phyloP scores from a whole-genome alignment of 2,113 vertebrate genomes.

The Garra rufa region DNA sequence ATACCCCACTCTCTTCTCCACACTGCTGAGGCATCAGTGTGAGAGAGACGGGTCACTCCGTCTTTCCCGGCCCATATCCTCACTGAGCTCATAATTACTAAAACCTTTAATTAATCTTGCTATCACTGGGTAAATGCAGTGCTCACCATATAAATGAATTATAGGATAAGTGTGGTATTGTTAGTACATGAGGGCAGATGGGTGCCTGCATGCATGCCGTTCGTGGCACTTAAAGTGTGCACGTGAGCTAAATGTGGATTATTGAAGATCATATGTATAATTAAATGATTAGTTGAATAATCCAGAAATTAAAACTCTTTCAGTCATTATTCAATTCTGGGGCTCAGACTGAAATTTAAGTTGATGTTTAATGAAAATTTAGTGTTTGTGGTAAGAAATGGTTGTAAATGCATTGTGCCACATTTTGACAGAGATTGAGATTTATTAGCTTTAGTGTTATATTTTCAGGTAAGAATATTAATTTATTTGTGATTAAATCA shows the following conservation, averaged over 20 bases:
- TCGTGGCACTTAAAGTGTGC: conserved; percentile 10
- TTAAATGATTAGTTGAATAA: conserved; percentile 5
- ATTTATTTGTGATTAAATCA: too few species aligned
- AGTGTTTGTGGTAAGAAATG: neutral
- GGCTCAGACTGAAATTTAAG: neutral
- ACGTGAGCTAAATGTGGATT: conserved; percentile 11
- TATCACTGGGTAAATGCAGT: conserved; percentile 75
- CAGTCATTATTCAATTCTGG: neutral
- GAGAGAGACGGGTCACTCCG: conserved; percentile 77
- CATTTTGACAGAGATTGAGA: neutral
- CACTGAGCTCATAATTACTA: conserved; percentile 79
- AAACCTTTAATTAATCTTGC: conserved; percentile 81
- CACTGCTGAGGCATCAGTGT: conserved; percentile 75
- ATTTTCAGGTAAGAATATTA: neutral
- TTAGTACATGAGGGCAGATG: conserved; percentile 11
- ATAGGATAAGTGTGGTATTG: conserved; percentile 55
- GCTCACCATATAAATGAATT: conserved; percentile 70
- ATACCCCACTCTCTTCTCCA: conserved; percentile 72
- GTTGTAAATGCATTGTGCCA: neutral
- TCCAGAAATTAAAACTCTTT: neutral
- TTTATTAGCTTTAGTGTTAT: neutral
- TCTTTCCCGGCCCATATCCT: conserved; percentile 72
- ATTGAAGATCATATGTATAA: neutral
- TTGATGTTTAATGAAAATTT: neutral
- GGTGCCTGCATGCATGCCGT: conserved; percentile 37